Evolutionary conservation across 2,797 vertebrate species (phyloP).

Genomic region (Euthynnus affinis): DNA sequence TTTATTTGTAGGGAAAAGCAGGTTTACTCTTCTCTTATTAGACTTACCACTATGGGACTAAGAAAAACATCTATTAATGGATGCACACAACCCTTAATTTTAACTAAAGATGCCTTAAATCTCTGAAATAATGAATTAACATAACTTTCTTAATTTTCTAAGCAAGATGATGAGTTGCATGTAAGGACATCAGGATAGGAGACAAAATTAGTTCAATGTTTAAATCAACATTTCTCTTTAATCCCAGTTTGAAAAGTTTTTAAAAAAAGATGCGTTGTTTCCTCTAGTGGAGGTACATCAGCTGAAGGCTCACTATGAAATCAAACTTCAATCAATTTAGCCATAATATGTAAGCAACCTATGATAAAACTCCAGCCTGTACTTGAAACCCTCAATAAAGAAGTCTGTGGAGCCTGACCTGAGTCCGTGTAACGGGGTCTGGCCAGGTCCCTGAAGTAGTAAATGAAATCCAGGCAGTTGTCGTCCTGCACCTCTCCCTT

Average conservation of each 20-base stretch:
- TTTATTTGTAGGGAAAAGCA: background rate
- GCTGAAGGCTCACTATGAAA: background rate
- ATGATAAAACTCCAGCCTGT: background rate
- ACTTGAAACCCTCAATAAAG: slow-evolving; percentile 2
- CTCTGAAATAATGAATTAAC: background rate
- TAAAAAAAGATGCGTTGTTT: background rate
- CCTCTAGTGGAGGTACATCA: background rate
- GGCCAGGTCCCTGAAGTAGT: slow-evolving; percentile 94
- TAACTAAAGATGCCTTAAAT: background rate
- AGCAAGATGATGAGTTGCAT: background rate
- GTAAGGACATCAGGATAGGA: background rate
- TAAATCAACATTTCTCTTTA: background rate
- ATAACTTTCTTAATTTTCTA: background rate
- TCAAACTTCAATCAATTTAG: background rate
- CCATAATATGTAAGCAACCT: background rate
- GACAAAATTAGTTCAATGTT: background rate
- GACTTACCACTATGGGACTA: background rate
- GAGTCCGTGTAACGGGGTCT: slow-evolving; percentile 93
- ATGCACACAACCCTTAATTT: background rate
- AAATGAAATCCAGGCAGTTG: slow-evolving; percentile 95
- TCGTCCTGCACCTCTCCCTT: slow-evolving; percentile 95
- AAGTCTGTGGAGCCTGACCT: slow-evolving; percentile 81
- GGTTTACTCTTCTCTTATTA: background rate
- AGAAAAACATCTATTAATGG: background rate
- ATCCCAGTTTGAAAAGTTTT: background rate